Conservation (phyloP, 2,113 vertebrate genomes). For the Callopanchax toddi region DNA sequence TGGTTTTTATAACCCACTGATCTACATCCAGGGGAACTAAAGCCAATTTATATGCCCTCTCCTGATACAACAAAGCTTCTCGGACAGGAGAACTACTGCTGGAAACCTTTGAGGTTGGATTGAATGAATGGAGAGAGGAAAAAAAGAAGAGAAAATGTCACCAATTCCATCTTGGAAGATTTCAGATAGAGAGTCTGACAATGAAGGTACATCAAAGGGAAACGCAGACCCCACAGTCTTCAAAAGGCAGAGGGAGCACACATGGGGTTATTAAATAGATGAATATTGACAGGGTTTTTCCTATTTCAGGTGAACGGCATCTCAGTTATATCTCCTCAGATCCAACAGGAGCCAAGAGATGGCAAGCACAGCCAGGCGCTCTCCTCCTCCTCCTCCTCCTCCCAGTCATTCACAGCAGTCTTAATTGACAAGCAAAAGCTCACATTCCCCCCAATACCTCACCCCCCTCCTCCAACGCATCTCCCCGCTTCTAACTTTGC, state of each 20-base stretch:
- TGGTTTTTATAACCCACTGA: constrained; percentile 64
- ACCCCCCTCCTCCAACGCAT: background rate
- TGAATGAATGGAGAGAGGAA: constrained; percentile 74
- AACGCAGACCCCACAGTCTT: constrained; percentile 76
- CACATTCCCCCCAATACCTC: constrained; percentile 8
- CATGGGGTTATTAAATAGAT: constrained; percentile 79
- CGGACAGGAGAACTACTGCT: constrained; percentile 63
- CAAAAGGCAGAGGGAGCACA: constrained; percentile 75
- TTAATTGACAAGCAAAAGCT: constrained; percentile 73
- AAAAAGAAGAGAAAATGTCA: constrained; percentile 78
- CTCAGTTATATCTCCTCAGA: constrained; percentile 68
- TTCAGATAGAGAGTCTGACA: constrained; percentile 78
- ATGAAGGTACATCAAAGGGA: constrained; percentile 80
- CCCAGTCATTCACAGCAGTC: constrained; percentile 53
- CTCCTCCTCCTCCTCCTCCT: constrained; percentile 52
- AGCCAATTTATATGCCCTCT: constrained; percentile 60
- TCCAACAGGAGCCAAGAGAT: constrained; percentile 64
- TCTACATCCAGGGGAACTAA: constrained; percentile 64
- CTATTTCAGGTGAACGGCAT: constrained; percentile 69
- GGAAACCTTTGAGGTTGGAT: constrained; percentile 79
- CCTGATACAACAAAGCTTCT: constrained; percentile 69
- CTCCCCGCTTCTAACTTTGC: constrained; percentile 54
- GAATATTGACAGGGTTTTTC: constrained; percentile 78
- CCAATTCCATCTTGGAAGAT: constrained; percentile 76
- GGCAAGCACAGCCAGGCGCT: constrained; percentile 50